Base-by-base conservation (phyloP, 2,113 vertebrate species). In the Zeus faber region DNA sequence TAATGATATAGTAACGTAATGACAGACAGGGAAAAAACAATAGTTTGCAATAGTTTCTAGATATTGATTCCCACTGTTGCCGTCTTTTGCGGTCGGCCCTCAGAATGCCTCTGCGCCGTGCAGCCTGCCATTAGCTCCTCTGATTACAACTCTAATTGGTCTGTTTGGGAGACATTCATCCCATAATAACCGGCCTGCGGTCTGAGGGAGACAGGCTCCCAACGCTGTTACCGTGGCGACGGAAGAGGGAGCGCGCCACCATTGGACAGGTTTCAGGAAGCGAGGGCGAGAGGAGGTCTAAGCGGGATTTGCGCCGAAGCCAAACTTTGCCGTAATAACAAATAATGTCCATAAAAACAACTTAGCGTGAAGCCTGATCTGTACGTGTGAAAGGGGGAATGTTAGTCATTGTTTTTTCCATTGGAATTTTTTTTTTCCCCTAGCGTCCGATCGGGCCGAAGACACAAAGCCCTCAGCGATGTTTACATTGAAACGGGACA, bases 161-260 rank as follows among this genome's bases (percentile, higher is more conserved):
- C 74, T 72, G 70, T 62, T 82, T 80, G 64, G 72, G 64, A 82
- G 62, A 79, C 71, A 74, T 58, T 78, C 58, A 60, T 74, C 51
- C 63, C 65, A 74, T 84, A 85, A 84, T 85, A 72, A 73, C 62
- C 67, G 31, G 72, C 37, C 70, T 74, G 82, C 54, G 82, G 84
- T 83, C 77, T 50, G 46, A 49, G 21, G 54, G 45, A 76, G 31
- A 77, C 44, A 49, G 55, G 37, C 33, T 66, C 54, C 46, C 43
- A 29, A 59, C 25, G 22, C 21, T 10, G 58, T 70, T 57, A 20
- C 57, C 65, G 75, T 63, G 53, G 50, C 54, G 58, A 62, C 49
- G 35, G 10, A 22, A 37, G 16, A 35, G 49, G 13, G 27, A 53
- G 52, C 44, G 58, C 43, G 50, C 46, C 27, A 27, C 46, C 31